Percentiles rank a stretch among this genome's conserved stretches.
phyloP scores from a whole-genome alignment of 2,113 vertebrate genomes.

The Puffinus mauretanicus region DNA sequence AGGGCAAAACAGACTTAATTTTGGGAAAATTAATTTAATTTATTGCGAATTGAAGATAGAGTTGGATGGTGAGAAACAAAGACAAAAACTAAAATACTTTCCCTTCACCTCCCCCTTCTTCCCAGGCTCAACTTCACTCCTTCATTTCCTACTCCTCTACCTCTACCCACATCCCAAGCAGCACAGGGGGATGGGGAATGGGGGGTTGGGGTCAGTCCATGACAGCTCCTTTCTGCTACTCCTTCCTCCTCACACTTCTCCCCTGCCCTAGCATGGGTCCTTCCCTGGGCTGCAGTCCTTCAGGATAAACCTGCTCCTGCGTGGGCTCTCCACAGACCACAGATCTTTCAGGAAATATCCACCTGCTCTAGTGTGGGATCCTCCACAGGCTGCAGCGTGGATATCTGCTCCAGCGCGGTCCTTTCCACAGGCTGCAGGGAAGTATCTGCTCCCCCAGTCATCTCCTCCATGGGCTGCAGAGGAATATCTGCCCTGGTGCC shows the following conservation, averaged over 20 bases:
- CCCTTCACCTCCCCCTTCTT: background rate
- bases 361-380: background rate
- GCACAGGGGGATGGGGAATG: background rate
- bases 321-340: background rate
- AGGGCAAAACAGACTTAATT: background rate
- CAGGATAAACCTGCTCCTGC: background rate
- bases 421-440: background rate
- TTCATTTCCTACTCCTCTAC: background rate
- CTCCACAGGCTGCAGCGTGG: background rate
- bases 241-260: background rate
- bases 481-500: background rate
- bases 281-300: background rate
- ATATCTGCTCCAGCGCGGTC: background rate
- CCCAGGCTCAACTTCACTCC: background rate
- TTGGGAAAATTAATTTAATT: background rate
- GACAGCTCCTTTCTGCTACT: background rate
- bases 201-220: background rate
- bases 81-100: background rate
- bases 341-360: background rate
- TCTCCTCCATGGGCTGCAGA: background rate
- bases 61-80: background rate
- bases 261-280: background rate
- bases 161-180: background rate
- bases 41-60: background rate
- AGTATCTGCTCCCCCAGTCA: background rate